Evolutionary conservation across 37 sponge, comb jelly and placozoan genomes (phyloP), one percentile per base, ranked within the genome.

Genomic region (Eunapius fragilis): DNA sequence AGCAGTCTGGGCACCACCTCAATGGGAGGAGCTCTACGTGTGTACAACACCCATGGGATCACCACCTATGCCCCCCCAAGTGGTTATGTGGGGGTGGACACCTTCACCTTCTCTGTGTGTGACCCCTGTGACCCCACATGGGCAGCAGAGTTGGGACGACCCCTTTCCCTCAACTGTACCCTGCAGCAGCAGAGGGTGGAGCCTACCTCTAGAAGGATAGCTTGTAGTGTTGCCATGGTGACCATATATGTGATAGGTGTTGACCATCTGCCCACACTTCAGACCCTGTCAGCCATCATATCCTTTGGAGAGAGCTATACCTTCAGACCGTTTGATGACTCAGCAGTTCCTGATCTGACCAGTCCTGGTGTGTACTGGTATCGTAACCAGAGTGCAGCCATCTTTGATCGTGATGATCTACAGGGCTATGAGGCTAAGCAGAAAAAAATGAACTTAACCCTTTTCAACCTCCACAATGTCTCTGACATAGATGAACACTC

Each of bases 31-130:
- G 41, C 23, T 2, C 85, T 97, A 0, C 86, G 93, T 9, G 95
- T 97, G 30, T 97, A 92, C 75, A 92, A 97, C 31, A 91, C 90
- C 25, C 93, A 97, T 69, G 94, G 92, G 68, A 87, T 97, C 35
- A 82, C 94, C 31, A 92, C 95, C 35, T 97, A 97, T 32, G 85
- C 84, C 14, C 95, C 97, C 0, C 88, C 90, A 11, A 26, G 23
- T 19, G 37, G 94, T 25, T 97, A 79, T 72, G 93, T 97, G 14
- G 97, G 97, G 0, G 48, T 74, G 0, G 97, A 97, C 71, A 85
- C 25, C 48, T 97, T 97, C 70, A 87, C 69, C 0, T 97, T 87
- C 68, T 70, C 95, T 25, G 95, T 97, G 68, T 97, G 97, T 80
- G 97, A 97, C 79, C 26, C 50, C 28, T 97, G 97, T 49, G 95